Evolutionary conservation across 2,888 invertebrate species (phyloP).

Genomic region (Phengaris arion): DNA sequence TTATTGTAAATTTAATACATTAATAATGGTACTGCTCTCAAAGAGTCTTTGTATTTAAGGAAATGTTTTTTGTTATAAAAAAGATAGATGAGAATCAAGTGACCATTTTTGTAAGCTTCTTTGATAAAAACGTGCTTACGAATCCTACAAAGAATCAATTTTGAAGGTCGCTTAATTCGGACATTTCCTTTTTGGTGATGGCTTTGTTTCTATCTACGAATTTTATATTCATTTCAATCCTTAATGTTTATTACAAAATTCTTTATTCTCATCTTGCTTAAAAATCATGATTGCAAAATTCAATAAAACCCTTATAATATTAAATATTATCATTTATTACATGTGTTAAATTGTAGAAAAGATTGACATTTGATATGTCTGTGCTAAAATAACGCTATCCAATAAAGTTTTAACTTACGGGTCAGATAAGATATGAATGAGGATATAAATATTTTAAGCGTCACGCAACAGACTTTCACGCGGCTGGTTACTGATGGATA

Average conservation of each 20-base stretch:
- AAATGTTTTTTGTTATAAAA: background rate
- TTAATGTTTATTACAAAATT: background rate
- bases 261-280: background rate
- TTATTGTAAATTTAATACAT: background rate
- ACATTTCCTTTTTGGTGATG: slow-evolving; percentile 41
- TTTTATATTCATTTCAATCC: background rate
- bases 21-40: background rate
- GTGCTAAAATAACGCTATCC: background rate
- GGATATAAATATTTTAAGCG: background rate
- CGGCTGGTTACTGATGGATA: background rate
- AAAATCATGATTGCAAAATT: background rate
- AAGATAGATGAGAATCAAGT: slow-evolving; percentile 13
- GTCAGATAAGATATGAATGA: background rate
- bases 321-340: too few relatives aligned
- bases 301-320: background rate
- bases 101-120: slow-evolving; percentile 25
- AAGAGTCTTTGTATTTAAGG: background rate
- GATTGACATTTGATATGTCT: too few relatives aligned
- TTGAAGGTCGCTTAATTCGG: slow-evolving; percentile 26
- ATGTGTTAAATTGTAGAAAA: too few relatives aligned
- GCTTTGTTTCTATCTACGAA: slow-evolving; percentile 32
- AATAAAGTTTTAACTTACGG: slow-evolving; percentile 8
- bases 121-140: slow-evolving; percentile 28
- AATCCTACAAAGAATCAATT: slow-evolving; percentile 23
- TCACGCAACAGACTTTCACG: background rate